Conservation (phyloP, 2,888 invertebrate species). For the Alsophila aescularia region DNA sequence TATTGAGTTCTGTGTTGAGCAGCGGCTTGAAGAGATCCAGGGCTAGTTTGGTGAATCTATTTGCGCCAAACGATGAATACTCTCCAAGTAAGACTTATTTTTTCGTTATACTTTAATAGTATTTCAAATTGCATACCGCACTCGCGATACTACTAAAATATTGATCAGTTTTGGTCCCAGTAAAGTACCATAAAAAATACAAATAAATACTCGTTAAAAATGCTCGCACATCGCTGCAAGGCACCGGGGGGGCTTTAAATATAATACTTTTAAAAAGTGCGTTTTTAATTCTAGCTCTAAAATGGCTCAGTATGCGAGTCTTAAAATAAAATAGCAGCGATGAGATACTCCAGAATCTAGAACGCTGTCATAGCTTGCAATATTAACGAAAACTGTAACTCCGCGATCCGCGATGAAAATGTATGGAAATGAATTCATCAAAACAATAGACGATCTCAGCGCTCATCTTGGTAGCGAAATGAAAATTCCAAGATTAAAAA, state of each 20-base stretch:
- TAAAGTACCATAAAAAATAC: no score
- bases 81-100: constrained; percentile 55
- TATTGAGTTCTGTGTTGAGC: constrained; percentile 21
- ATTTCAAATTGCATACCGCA: no score
- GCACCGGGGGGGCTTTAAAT: no score
- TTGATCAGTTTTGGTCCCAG: no score
- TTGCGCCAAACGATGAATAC: constrained; percentile 40
- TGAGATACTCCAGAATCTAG: background rate
- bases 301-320: background rate
- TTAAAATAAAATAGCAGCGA: background rate
- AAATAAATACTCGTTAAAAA: no score
- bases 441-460: constrained; percentile 16
- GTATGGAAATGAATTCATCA: constrained; percentile 21
- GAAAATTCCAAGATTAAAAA: constrained; percentile 12
- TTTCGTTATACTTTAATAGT: background rate
- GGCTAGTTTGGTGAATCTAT: constrained; percentile 40
- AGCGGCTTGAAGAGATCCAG: constrained; percentile 35
- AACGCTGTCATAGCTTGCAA: background rate
- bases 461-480: constrained; percentile 14
- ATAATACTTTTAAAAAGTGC: no score
- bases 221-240: no score
- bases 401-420: constrained; percentile 4
- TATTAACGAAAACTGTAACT: background rate
- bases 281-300: no score
- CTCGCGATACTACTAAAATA: no score